phyloP scores from a whole-genome alignment of 2,888 invertebrate species.

The Eupithecia insigniata region DNA sequence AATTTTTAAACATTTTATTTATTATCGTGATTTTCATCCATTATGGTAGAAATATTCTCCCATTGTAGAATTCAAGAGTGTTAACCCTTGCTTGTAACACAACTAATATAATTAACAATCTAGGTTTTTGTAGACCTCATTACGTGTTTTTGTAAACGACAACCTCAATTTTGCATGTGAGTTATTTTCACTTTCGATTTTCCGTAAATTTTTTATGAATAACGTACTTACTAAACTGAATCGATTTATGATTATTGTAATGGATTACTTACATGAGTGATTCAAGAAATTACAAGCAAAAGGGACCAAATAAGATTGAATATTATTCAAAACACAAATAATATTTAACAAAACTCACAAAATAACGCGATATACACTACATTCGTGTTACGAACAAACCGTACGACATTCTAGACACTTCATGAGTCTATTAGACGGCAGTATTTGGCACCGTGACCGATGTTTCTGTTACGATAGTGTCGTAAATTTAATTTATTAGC shows the following conservation, averaged over 20 bases:
- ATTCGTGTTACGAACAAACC: constrained; percentile 59
- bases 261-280: constrained; percentile 55
- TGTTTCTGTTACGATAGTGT: constrained; percentile 67
- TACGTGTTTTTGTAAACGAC: constrained; percentile 41
- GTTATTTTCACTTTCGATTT: constrained; percentile 58
- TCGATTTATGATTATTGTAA: constrained; percentile 62
- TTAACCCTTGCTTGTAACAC: constrained; percentile 84
- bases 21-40: constrained; percentile 55
- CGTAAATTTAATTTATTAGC: constrained; percentile 81
- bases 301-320: constrained; percentile 81
- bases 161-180: constrained; percentile 59
- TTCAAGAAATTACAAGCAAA: constrained; percentile 81
- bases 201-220: constrained; percentile 64
- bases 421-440: constrained; percentile 65
- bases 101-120: constrained; percentile 78
- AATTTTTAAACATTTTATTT: constrained; percentile 56
- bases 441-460: constrained; percentile 53
- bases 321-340: constrained; percentile 59
- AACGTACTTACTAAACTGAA: constrained; percentile 69
- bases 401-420: constrained; percentile 73
- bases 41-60: constrained; percentile 52
- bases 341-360: constrained; percentile 77
- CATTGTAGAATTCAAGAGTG: constrained; percentile 65
- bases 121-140: constrained; percentile 45
- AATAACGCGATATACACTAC: constrained; percentile 63